These are phyloP conservation scores for Halcyon malimbica DNA, from an alignment of 2,113 vertebrate genomes.

Conservation along the genomic window DNA sequence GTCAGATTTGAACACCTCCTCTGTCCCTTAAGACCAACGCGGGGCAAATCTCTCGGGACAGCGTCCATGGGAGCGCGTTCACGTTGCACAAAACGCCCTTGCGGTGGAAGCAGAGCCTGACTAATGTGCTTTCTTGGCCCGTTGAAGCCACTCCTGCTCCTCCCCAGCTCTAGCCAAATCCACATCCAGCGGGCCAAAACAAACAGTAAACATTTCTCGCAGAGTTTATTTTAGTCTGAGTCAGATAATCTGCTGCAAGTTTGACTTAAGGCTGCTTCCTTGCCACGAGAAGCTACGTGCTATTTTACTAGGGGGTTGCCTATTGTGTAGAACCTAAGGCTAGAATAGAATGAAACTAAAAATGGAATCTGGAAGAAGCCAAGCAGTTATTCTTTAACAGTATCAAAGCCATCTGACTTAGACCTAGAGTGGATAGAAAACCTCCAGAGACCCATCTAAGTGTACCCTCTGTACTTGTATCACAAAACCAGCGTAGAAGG, in stretches of 20 bases:
- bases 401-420: neutral
- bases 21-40: rapidly evolving
- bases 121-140: neutral
- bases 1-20: neutral
- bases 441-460: neutral
- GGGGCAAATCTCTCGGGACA: neutral
- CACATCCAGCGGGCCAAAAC: conserved; percentile 14
- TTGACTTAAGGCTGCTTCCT: neutral
- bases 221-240: conserved; percentile 50
- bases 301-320: neutral
- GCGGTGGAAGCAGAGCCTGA: conserved; percentile 21
- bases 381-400: neutral
- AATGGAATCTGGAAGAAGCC: neutral
- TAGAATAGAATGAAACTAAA: neutral
- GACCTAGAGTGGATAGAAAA: neutral
- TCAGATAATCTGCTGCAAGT: conserved; percentile 18
- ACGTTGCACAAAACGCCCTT: neutral
- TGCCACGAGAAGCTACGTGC: neutral
- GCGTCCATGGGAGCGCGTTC: neutral
- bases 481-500: neutral
- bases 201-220: conserved; percentile 46
- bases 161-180: neutral
- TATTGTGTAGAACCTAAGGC: neutral
- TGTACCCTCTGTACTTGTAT: neutral
- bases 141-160: neutral